Conservation (phyloP, 2,113 vertebrate species). For the Melanotaenia duboulayi region DNA sequence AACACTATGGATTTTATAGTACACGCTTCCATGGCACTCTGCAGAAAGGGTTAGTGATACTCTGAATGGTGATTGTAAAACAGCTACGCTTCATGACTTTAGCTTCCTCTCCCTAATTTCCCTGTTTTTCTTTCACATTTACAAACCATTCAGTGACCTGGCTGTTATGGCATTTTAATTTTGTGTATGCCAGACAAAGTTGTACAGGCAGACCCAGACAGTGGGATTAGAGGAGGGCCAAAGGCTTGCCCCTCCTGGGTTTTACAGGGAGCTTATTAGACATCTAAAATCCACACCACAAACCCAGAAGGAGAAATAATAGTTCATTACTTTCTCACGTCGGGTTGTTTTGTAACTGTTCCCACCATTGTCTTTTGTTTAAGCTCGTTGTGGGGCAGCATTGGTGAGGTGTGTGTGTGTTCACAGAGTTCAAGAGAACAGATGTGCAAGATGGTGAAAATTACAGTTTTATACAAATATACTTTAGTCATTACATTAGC, state of each 20-base stretch:
- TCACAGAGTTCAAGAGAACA: slow-evolving; percentile 22
- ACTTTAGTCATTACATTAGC: neutral
- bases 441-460: neutral
- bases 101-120: neutral
- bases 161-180: slow-evolving; percentile 2
- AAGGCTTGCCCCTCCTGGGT: slow-evolving; percentile 13
- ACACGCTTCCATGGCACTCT: too few relatives aligned
- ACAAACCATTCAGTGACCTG: slow-evolving; percentile 4
- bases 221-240: slow-evolving; percentile 51
- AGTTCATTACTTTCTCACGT: slow-evolving; percentile 46
- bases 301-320: slow-evolving; percentile 28
- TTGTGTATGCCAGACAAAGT: slow-evolving; percentile 29
- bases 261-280: slow-evolving; percentile 40
- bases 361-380: slow-evolving; percentile 31
- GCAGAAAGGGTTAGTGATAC: slow-evolving; percentile 3
- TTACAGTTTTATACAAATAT: neutral
- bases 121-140: slow-evolving; percentile 14
- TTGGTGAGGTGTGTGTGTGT: slow-evolving; percentile 20
- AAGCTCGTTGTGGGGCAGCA: slow-evolving; percentile 23
- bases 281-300: slow-evolving; percentile 47
- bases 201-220: slow-evolving; percentile 53
- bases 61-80: neutral
- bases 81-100: neutral
- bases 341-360: slow-evolving; percentile 46
- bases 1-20: neutral